These are phyloP conservation scores for Apis dorsata DNA, from an alignment of 1,140 invertebrate species.

Conservation along the genomic window DNA sequence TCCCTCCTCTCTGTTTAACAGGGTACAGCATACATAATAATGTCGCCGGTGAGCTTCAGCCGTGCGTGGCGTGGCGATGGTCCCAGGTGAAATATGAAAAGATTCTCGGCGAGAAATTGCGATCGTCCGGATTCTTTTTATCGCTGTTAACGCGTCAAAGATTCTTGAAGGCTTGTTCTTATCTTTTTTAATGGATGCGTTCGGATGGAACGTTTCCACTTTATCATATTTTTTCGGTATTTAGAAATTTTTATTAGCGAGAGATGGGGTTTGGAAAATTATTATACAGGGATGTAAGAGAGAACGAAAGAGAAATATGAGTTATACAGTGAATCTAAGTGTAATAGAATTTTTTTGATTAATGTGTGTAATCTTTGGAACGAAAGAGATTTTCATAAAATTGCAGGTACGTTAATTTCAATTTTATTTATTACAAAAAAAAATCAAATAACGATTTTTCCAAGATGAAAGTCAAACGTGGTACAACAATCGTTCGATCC, in stretches of 20 bases:
- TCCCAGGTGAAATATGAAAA: slow-evolving; percentile 37
- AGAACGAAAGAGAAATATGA: too few relatives aligned
- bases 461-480: background rate
- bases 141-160: slow-evolving; percentile 48
- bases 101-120: slow-evolving; percentile 26
- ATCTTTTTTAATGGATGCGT: background rate
- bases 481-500: slow-evolving; percentile 37
- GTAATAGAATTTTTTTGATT: too few relatives aligned
- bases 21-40: slow-evolving; percentile 56
- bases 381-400: too few relatives aligned
- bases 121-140: slow-evolving; percentile 39
- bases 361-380: too few relatives aligned
- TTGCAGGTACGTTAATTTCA: too few relatives aligned
- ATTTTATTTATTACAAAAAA: too few relatives aligned
- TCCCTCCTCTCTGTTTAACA: slow-evolving; percentile 30
- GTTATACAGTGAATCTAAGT: too few relatives aligned
- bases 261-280: too few relatives aligned
- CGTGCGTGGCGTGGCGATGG: background rate
- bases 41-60: slow-evolving; percentile 24
- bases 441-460: background rate
- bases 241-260: too few relatives aligned
- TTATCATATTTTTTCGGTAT: background rate
- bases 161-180: background rate
- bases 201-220: background rate
- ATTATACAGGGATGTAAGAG: too few relatives aligned